A percentile compares a stretch with the other conserved stretches of the same genome.
Conservation (phyloP, 2,113 vertebrate species). For the human (Homo sapiens) region DNA sequence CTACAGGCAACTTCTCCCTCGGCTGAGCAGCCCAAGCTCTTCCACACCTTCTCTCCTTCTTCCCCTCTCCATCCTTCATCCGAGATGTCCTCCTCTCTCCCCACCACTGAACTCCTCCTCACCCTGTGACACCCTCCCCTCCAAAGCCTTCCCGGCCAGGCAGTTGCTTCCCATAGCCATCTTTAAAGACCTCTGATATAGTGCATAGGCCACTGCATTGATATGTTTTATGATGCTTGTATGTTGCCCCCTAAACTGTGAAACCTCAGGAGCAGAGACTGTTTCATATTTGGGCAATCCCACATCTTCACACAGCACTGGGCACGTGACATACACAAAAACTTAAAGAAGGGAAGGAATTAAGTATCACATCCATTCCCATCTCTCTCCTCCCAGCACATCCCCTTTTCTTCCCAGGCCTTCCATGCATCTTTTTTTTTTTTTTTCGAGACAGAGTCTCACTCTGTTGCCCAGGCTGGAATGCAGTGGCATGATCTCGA, state of each 20-base stretch:
- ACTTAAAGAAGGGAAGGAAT: not conserved
- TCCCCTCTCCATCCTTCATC: not conserved
- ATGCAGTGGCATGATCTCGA: too few species aligned
- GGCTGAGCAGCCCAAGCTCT: too few species aligned
- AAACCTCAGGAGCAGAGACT: not conserved
- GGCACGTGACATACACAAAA: not conserved
- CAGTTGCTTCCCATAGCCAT: not conserved
- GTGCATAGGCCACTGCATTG: accelerated
- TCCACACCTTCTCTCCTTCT: not conserved
- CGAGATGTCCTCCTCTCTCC: too few species aligned
- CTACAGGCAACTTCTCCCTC: not conserved
- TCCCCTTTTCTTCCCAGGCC: not conserved
- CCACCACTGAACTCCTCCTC: not conserved
- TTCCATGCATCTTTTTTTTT: not conserved
- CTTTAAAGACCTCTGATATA: not conserved
- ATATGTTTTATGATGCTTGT: not conserved
- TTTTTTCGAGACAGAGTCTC: too few species aligned
- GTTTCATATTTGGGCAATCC: not conserved
- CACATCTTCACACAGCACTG: not conserved
- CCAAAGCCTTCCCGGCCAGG: not conserved
- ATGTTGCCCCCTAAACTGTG: not conserved
- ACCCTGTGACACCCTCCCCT: not conserved
- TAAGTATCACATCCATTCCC: not conserved
- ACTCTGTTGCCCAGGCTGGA: too few species aligned
- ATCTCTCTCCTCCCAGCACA: not conserved